phyloP scores from a whole-genome alignment of 2,888 invertebrate genomes.

The Norana najaformis region DNA sequence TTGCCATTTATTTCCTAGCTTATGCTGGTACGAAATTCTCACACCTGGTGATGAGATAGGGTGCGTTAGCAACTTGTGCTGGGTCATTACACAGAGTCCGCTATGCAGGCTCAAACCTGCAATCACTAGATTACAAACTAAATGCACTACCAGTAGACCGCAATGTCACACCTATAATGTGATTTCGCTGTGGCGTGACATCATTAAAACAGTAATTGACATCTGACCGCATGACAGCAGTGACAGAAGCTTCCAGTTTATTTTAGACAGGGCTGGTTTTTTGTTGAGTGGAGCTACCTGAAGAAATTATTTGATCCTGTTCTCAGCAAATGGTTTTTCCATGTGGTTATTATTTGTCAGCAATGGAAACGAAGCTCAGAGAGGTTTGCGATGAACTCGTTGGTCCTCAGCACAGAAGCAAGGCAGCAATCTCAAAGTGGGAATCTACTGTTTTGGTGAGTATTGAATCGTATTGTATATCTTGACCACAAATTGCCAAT shows the following conservation, averaged over 20 bases:
- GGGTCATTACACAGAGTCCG: too few species aligned
- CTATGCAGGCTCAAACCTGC: too few species aligned
- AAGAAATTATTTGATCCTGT: not conserved
- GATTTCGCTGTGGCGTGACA: not conserved
- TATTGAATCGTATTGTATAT: not conserved
- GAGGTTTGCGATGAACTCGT: constrained; percentile 32
- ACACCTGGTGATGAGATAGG: too few species aligned
- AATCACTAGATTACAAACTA: too few species aligned
- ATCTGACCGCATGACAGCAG: too few species aligned
- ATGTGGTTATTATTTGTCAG: not conserved
- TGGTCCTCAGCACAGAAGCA: not conserved
- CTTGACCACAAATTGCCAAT: not conserved
- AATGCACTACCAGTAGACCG: too few species aligned
- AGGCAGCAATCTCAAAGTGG: not conserved
- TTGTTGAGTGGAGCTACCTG: not conserved
- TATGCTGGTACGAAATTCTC: too few species aligned
- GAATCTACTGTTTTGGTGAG: not conserved
- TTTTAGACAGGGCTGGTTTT: not conserved
- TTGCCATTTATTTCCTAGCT: too few species aligned
- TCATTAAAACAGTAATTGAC: too few species aligned
- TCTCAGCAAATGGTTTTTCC: not conserved
- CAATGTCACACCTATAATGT: too few species aligned
- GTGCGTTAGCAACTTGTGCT: too few species aligned
- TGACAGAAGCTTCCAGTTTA: too few species aligned
- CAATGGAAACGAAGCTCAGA: constrained; percentile 31